phyloP scores from a whole-genome alignment of 2,888 invertebrate genomes.

The Heteropelma amictum region DNA sequence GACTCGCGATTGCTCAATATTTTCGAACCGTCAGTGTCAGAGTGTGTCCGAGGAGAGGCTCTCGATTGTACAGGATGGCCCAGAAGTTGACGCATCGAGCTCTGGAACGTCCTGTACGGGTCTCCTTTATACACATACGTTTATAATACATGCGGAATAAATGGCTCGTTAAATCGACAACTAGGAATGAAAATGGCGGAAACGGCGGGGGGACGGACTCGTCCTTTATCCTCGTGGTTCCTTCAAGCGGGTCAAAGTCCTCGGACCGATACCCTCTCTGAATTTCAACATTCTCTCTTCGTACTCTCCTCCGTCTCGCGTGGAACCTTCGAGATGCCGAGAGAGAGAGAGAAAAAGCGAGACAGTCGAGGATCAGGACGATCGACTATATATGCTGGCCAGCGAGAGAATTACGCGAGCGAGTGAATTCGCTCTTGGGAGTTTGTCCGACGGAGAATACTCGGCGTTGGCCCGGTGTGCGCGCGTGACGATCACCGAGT shows the following conservation, averaged over 20 bases:
- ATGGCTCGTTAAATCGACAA: too few species aligned
- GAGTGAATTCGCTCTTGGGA: conserved; percentile 16
- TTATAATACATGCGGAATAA: too few species aligned
- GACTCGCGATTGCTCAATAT: conserved; percentile 54
- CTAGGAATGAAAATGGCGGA: too few species aligned
- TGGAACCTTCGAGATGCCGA: neutral
- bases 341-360: neutral
- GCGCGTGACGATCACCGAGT: conserved; percentile 46
- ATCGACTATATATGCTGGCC: neutral
- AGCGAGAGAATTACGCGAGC: conserved; percentile 30
- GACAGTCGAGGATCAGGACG: neutral
- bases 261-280: conserved; percentile 29
- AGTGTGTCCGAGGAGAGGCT: conserved; percentile 16
- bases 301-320: conserved; percentile 1
- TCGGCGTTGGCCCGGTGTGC: conserved; percentile 55
- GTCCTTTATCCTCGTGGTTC: conserved; percentile 17
- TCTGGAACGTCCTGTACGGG: too few species aligned
- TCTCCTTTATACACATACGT: conserved; percentile 9
- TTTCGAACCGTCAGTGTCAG: conserved; percentile 21
- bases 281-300: conserved; percentile 2
- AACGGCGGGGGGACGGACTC: too few species aligned
- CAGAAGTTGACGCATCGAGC: too few species aligned
- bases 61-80: neutral
- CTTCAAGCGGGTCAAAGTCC: conserved; percentile 46
- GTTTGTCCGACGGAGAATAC: conserved; percentile 37